Evolutionary conservation across 2,888 invertebrate species (phyloP), one percentile per base, ranked within the genome.

Genomic region (Lochmaea capreae): DNA sequence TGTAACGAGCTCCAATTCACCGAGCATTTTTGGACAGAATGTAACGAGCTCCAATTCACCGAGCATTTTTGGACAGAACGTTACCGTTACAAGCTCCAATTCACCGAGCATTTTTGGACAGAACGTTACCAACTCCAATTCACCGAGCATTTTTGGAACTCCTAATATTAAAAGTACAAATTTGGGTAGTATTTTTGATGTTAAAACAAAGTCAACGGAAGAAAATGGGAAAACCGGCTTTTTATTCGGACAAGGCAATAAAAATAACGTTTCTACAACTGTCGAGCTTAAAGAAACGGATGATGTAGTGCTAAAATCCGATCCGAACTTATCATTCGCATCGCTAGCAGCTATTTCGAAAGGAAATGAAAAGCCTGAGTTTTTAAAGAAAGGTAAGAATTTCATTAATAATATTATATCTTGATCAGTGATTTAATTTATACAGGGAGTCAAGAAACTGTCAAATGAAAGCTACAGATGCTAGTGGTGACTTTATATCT

Each of bases 291-390:
- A 82, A 65, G 82, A 84, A 52, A 77, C 78, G 0, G 84, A 84
- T 43, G 84, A 84, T 59, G 71, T 79, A 8, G 79, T 86, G 54
- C 80, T 87, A 18, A 86, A 86, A 66, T 83, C 80, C 58, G 84
- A 84, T 74, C 75, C 84, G 0, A 81, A 79, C 65, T 67, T 87
- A 33, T 86, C 84, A 74, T 88, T 88, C 79, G 86, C 88, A 2
- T 83, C 80, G 65, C 79, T 87, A 66, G 87, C 87, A 3, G 83
- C 86, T 78, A 3, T 74, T 80, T 9, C 63, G 79, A 12, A 62
- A 76, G 42, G 77, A 79, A 16, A 69, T 78, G 6, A 72, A 77
- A 59, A 26, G 11, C 79, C 83, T n/a, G 77, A 76, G 22, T 79
- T 82, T 73, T 78, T 78, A 9, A 79, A 75, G 63, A 75, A 68